phyloP scores from a whole-genome alignment of 2,797 vertebrate genomes.

The Iguana delicatissima region DNA sequence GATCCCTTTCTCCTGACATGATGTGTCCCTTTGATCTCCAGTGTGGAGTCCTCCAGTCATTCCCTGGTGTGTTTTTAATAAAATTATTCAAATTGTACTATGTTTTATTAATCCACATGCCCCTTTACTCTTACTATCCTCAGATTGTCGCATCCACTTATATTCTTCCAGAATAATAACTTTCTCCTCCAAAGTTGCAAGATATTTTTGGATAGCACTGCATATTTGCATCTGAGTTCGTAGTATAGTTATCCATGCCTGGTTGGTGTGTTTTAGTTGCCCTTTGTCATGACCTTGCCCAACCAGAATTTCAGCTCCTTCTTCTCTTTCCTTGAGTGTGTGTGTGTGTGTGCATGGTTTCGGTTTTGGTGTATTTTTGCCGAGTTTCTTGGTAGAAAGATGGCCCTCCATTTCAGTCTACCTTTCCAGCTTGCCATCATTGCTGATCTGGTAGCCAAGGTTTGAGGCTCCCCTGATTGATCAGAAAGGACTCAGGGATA shows the following conservation, averaged over 20 bases:
- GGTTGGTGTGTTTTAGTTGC: not conserved
- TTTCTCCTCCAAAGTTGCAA: not conserved
- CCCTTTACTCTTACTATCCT: not conserved
- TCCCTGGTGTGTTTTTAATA: too few relatives aligned
- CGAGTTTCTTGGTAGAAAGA: not conserved
- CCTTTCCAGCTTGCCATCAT: not conserved
- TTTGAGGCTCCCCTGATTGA: not conserved
- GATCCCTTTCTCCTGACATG: too few relatives aligned
- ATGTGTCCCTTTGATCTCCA: too few relatives aligned
- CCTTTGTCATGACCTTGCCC: not conserved
- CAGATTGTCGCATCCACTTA: not conserved
- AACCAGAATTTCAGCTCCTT: not conserved
- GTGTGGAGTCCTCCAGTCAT: too few relatives aligned
- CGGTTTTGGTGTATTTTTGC: not conserved
- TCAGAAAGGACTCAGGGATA: not conserved
- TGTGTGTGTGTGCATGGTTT: too few relatives aligned
- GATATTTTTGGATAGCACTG: not conserved
- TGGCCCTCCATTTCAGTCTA: not conserved
- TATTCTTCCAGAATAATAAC: not conserved
- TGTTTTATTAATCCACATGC: not conserved
- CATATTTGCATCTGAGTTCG: too few relatives aligned
- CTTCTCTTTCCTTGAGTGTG: not conserved
- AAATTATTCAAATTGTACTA: not conserved
- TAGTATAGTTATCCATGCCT: too few relatives aligned
- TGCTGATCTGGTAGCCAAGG: not conserved